Evolutionary conservation across 1,140 invertebrate genomes (phyloP), one percentile per base, ranked within the genome.

Genomic region (Dufourea novaeangliae): DNA sequence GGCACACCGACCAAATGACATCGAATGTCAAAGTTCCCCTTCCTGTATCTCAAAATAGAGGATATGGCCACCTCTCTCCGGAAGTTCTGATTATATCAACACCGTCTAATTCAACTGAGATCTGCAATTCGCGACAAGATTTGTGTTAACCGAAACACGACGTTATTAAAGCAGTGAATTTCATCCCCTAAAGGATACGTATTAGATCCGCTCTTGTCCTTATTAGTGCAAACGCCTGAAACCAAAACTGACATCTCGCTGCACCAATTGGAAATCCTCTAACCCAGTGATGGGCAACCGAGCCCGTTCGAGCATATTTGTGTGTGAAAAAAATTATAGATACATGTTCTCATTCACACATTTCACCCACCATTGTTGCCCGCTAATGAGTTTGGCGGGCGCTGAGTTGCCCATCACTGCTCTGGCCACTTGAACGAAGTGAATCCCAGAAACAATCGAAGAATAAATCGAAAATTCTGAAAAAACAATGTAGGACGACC

Each of bases 91-190:
- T 14, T 27, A 27, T 10, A 56, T 56, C 54, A 32, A 32, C 54
- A 27, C 27, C 17, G 54, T 57, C 54, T 10, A 57, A 32, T 6
- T 37, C 32, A 1, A 5, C 14, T 20, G 20, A 59, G 27, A 61
- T 61, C 32, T 22, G 32, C 57, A 61, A 61, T 61, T 25, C 27
- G 27, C 59, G 37, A 61, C 11, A 8, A 44, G 37, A 71, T 14
- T 25, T 71, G n/a, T 39, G n/a, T 71, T 2, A 61, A 61, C 37
- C 44, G 56, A 11, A 69, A 41, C 67, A 41, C 34, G 57, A 22
- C 79, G 82, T 87, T 86, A 87, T 88, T 88, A 88, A 88, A 88
- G 85, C 86, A 86, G 84, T 87, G 87, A 88, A 87, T 88, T 86
- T 85, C 77, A 82, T 80, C 68, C 79, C 29, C 39, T 8, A 29